Evolutionary conservation across 2,113 vertebrate genomes (phyloP).

Genomic region (Triplophysa dalaica): DNA sequence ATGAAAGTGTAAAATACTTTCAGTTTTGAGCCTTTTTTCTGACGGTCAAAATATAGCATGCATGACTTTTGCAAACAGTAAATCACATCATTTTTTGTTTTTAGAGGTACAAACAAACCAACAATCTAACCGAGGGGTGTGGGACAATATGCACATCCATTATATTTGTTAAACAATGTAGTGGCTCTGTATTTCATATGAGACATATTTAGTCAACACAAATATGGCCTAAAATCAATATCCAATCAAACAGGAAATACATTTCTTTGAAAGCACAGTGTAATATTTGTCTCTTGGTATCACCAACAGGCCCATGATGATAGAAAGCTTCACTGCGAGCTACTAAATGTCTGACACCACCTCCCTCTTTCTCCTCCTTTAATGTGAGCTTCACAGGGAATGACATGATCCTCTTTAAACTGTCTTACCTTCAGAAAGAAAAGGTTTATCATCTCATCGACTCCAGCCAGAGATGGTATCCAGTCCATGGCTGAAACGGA

Average conservation of each 20-base stretch:
- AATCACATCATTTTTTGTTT: too few relatives aligned
- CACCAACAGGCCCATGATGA: constrained; percentile 6
- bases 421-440: constrained; percentile 21
- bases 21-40: too few relatives aligned
- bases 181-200: too few relatives aligned
- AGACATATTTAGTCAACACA: too few relatives aligned
- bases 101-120: too few relatives aligned
- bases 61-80: too few relatives aligned
- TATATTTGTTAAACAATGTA: too few relatives aligned
- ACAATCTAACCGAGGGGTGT: too few relatives aligned
- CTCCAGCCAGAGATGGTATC: constrained; percentile 28
- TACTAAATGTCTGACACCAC: background rate
- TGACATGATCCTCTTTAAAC: constrained; percentile 42
- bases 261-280: background rate
- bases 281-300: background rate
- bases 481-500: constrained; percentile 16
- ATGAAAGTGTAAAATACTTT: too few relatives aligned
- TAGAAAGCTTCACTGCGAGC: background rate
- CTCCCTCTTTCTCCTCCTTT: background rate
- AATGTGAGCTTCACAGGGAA: constrained; percentile 27
- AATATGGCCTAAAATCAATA: too few relatives aligned
- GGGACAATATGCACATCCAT: too few relatives aligned
- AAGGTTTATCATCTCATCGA: constrained; percentile 30
- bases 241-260: background rate
- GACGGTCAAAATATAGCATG: too few relatives aligned